A percentile compares a stretch with the other conserved stretches of the same genome.
Evolutionary conservation across 2,888 invertebrate species (phyloP).

Genomic region (Antitype chi): DNA sequence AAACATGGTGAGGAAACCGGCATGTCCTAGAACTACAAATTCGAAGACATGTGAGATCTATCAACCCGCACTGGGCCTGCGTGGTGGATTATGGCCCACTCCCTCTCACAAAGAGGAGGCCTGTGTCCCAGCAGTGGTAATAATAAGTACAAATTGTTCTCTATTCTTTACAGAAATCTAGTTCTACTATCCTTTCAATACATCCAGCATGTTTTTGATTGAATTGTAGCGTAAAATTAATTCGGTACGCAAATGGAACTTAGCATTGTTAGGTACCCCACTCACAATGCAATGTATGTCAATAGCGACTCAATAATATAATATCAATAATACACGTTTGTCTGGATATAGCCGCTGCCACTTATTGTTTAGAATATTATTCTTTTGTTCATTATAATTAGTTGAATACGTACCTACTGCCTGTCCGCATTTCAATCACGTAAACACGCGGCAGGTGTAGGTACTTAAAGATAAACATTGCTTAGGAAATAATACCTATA

Average conservation of each 20-base stretch:
- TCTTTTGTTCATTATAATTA: constrained; percentile 22
- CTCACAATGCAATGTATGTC: constrained; percentile 50
- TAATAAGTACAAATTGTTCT: background rate
- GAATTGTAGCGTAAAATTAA: constrained; percentile 51
- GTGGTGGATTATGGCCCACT: no score
- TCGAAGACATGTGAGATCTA: no score
- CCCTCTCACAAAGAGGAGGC: no score
- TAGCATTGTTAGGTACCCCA: constrained; percentile 60
- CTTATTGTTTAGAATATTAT: constrained; percentile 44
- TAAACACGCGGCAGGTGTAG: background rate
- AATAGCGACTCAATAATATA: constrained; percentile 52
- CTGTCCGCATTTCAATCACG: constrained; percentile 10
- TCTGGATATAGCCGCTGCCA: constrained; percentile 36
- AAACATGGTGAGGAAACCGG: no score
- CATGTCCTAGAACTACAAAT: no score
- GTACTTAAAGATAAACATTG: no score
- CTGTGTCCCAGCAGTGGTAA: no score
- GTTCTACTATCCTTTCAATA: constrained; percentile 12
- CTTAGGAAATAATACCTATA: background rate
- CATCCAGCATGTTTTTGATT: constrained; percentile 25
- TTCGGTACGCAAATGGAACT: constrained; percentile 40
- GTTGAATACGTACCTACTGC: background rate
- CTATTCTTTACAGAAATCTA: constrained; percentile 7
- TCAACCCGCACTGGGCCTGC: no score
- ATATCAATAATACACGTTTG: constrained; percentile 48